Conservation (phyloP, 2,113 vertebrate species). For the Anser cygnoides region DNA sequence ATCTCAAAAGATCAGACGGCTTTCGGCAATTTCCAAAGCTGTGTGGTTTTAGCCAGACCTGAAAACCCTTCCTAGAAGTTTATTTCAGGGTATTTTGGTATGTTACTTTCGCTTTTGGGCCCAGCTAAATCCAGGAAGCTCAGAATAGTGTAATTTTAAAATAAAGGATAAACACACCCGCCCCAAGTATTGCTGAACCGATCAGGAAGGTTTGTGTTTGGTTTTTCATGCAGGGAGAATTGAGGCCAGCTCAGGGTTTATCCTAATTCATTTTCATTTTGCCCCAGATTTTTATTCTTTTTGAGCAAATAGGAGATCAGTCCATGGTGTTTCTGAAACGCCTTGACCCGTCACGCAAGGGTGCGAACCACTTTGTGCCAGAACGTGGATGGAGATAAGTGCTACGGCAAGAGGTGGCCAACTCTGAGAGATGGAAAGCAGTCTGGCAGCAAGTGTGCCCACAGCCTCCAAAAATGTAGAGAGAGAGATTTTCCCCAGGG, state of each 20-base stretch:
- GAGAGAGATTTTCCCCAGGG: not conserved
- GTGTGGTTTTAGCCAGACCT: slow-evolving; percentile 26
- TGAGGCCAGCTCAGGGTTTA: slow-evolving; percentile 15
- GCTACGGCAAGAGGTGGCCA: not conserved
- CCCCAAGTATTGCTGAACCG: not conserved
- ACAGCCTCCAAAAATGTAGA: not conserved
- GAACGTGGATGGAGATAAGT: not conserved
- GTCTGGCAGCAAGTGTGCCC: not conserved
- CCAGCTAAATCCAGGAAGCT: slow-evolving; percentile 49
- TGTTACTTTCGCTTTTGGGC: slow-evolving; percentile 52
- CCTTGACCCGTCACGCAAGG: not conserved
- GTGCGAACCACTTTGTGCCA: not conserved
- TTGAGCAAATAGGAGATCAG: not conserved
- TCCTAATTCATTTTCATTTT: not conserved
- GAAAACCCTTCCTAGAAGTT: slow-evolving; percentile 45
- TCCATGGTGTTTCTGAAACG: not conserved
- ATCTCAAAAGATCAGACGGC: slow-evolving; percentile 40
- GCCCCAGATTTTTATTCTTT: not conserved
- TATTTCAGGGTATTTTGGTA: slow-evolving; percentile 40
- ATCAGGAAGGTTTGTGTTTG: not conserved
- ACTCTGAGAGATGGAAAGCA: not conserved
- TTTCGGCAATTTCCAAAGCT: slow-evolving; percentile 37
- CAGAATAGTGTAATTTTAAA: slow-evolving; percentile 18
- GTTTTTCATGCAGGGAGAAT: not conserved
- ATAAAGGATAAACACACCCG: not conserved